Base-by-base conservation (phyloP, 2,888 invertebrate species). In the Volucella inanis region DNA sequence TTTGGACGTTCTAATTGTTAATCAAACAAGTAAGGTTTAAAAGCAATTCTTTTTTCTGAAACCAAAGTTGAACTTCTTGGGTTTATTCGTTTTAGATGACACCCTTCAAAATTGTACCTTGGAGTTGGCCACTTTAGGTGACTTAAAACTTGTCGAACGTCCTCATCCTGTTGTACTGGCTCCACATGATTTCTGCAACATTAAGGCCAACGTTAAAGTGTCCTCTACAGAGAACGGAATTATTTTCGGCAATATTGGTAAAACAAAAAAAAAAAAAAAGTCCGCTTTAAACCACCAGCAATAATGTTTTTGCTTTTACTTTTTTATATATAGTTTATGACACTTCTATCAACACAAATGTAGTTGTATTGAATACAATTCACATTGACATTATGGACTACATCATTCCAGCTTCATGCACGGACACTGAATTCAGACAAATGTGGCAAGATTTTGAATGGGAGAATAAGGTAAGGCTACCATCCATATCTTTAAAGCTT, bases 371-470 rank as follows among this genome's bases (percentile, higher is more conserved):
- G 65, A 99, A 99, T 92, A 99, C 99, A 92, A 99, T 99, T 90
- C 99, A 99, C 92, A 99, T 99, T 90, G 99, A 99, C 93, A 99
- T 99, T 89, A 98, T 99, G 97, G 99, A 99, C 93, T 99, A 99
- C 93, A 98, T 99, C 90, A 96, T 99, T 90, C 99, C 99, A 18
- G 98, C 98, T 14, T 93, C 94, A 50, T 99, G 99, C 92, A 97
- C 96, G 68, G 99, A 99, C 92, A 95, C 96, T 0, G 99, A 99
- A 93, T 99, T 99, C 94, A 93, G 99, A 8, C 96, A 97, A 93
- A 99, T 99, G 99, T 99, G 99, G 99, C 98, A 98, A 2, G 99
- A 99, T 93, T 99, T 99, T 93, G 99, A 99, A 93, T 99, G 99
- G 99, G 99, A 99, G 93, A 99, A 99, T 93, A 99, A 99, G 94